phyloP scores from a whole-genome alignment of 1,140 invertebrate species.

The Phortica variegata region DNA sequence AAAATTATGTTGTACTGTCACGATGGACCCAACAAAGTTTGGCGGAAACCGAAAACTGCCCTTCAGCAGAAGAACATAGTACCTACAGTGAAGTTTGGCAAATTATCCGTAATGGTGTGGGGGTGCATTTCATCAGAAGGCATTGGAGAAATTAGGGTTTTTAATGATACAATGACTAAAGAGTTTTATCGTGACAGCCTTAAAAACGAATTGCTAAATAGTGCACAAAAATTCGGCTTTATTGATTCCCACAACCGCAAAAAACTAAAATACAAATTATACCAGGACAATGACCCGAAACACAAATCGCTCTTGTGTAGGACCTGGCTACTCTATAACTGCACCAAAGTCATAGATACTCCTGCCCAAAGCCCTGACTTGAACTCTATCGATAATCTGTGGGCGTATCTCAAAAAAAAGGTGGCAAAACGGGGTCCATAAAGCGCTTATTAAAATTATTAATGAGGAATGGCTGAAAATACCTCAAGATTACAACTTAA shows the following conservation, averaged over 20 bases:
- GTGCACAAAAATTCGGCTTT: constrained; percentile 5
- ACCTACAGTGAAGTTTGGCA: constrained; percentile 4
- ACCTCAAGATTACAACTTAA: too few relatives aligned
- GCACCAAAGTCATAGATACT: constrained; percentile 6
- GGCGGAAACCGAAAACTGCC: constrained; percentile 2
- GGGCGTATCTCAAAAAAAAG: not conserved
- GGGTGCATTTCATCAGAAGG: too few relatives aligned
- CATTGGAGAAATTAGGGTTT: too few relatives aligned
- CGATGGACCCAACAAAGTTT: not conserved
- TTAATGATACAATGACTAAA: constrained; percentile 6
- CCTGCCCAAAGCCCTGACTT: constrained; percentile 7
- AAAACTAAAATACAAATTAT: not conserved
- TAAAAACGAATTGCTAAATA: not conserved
- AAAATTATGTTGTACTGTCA: not conserved
- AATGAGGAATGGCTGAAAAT: too few relatives aligned
- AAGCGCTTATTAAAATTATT: too few relatives aligned
- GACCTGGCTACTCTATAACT: not conserved
- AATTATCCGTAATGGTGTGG: constrained; percentile 3
- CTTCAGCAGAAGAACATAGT: constrained; percentile 2
- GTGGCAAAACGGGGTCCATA: too few relatives aligned
- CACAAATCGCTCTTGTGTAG: constrained; percentile 1
- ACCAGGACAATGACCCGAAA: not conserved
- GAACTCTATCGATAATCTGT: constrained; percentile 4
- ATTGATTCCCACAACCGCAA: not conserved
- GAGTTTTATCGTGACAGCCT: constrained; percentile 1